Evolutionary conservation across 2,113 vertebrate species (phyloP).

Genomic region (Oncorhynchus masou): DNA sequence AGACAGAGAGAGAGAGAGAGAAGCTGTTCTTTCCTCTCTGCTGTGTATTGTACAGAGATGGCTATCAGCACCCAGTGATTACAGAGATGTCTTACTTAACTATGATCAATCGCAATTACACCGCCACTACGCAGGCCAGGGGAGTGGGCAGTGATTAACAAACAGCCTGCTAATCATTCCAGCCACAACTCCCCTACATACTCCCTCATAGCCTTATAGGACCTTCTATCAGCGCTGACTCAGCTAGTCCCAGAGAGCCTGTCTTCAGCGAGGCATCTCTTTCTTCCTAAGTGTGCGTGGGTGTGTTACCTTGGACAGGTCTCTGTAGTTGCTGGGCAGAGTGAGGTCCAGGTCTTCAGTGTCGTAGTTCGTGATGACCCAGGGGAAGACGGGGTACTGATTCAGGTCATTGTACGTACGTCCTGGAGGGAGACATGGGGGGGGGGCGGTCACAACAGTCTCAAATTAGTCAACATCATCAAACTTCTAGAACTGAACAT

Average conservation of each 20-base stretch:
- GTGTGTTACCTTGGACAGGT: constrained; percentile 91
- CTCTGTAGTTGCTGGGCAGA: constrained; percentile 97
- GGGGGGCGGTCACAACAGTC: too few relatives aligned
- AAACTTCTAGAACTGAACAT: too few relatives aligned
- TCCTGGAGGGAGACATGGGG: constrained; percentile 65
- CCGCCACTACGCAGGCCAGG: background rate
- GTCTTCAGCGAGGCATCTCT: too few relatives aligned
- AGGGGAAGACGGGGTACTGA: constrained; percentile 98
- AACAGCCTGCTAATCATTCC: background rate
- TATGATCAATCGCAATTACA: constrained; percentile 63
- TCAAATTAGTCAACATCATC: too few relatives aligned
- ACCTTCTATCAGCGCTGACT: background rate
- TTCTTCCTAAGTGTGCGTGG: too few relatives aligned
- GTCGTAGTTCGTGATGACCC: constrained; percentile 98
- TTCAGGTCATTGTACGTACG: constrained; percentile 95
- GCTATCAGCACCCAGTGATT: constrained; percentile 48
- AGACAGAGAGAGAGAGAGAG: background rate
- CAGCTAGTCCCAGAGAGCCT: too few relatives aligned
- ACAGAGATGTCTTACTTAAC: constrained; percentile 49
- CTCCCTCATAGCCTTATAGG: background rate
- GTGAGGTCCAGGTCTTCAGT: constrained; percentile 93
- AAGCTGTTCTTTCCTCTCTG: background rate
- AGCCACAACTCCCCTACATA: too few relatives aligned
- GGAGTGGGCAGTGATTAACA: background rate
- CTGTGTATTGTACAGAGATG: constrained; percentile 22